Evolutionary conservation across 1,140 invertebrate genomes (phyloP), one percentile per base, ranked within the genome.

Genomic region (Doryteuthis pealeii): DNA sequence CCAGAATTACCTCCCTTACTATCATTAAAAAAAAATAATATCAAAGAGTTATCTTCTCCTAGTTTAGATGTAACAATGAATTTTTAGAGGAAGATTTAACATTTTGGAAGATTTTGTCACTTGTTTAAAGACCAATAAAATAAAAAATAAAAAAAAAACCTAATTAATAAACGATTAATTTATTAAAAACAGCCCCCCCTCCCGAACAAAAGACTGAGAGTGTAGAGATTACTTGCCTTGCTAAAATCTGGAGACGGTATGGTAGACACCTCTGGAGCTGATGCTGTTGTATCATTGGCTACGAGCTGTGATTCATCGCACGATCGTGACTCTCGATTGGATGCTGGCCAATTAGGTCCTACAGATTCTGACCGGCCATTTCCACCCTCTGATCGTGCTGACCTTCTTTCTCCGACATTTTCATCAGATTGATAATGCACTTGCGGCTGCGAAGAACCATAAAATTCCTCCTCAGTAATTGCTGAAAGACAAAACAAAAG

Each of bases 221-320:
- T 40, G 35, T 10, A 40, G 26, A 22, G 18, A 68, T n/a, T 0
- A 18, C 30, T 31, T 76, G 84, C 84, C 81, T 84, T 86, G 54
- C 77, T 79, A 66, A 84, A 79, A 66, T 83, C 83, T 54, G 84
- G 84, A 31, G 84, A 86, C 31, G 84, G 84, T 68, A 84, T 80
- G 10, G 84, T 74, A 4, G 83, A 86, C 12, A 86, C 83, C 65
- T 86, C 84, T 26, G 84, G 84, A 45, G 83, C 84, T 12, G 84
- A 86, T 18, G 83, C 79, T 0, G 84, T 86, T 49, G 83, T 84
- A 12, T 78, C 81, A 43, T 82, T 84, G 73, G 82, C 78, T 62
- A 80, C 77, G 35, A 80, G 75, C 31, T 80, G 76, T 12, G 77
- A 77, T 1, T 71, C 66, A 58, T 18, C 54, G 40, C 26, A 73